Base-by-base conservation (phyloP, 2,113 vertebrate species). In the Phasianus colchicus region DNA sequence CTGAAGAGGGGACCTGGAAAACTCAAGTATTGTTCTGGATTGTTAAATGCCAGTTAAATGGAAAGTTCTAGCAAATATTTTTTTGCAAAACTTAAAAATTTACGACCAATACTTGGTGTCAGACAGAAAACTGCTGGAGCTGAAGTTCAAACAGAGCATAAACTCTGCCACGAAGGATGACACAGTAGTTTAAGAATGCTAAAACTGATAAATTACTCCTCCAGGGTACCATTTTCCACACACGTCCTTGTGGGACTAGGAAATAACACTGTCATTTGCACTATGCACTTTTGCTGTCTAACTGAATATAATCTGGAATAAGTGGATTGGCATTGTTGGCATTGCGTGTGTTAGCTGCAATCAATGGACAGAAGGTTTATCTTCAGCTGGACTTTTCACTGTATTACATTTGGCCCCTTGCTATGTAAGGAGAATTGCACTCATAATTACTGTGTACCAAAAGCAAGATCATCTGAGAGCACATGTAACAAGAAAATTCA, bases 231-330 rank as follows among this genome's bases (percentile, higher is more conserved):
- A 60, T 32, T 15, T 94, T 34, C 30, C 48, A 47, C 27, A 81
- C 29, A 2, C 74, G 27, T 58, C 90, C 70, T 73, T 55, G 47
- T 88, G 91, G 86, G 81, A 54, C 15, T 74, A 72, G 76, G 70
- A 88, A 94, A 70, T n/a, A 83, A 30, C 61, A 75, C 80, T 92
- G 80, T 93, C 74, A 79, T 71, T 95, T 94, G 96, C 96, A 97
- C 92, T 94, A 50, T 25, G 96, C 94, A 96, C 95, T 97, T 95
- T 89, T 95, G 63, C 92, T 89, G 67, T 88, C 89, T 89, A 75
- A 81, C 47, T 63, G 63, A 40, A 81, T 66, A 88, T 63, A 78
- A 79, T 82, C 64, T 79, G 21, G 63, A 76, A 30, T 60, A 91
- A 50, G 36, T 89, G 55, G 64, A 94, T 84, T 45, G 12, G 24